Evolutionary conservation across 2,113 vertebrate species (phyloP).

Genomic region (Protobothrops flavoviridis): DNA sequence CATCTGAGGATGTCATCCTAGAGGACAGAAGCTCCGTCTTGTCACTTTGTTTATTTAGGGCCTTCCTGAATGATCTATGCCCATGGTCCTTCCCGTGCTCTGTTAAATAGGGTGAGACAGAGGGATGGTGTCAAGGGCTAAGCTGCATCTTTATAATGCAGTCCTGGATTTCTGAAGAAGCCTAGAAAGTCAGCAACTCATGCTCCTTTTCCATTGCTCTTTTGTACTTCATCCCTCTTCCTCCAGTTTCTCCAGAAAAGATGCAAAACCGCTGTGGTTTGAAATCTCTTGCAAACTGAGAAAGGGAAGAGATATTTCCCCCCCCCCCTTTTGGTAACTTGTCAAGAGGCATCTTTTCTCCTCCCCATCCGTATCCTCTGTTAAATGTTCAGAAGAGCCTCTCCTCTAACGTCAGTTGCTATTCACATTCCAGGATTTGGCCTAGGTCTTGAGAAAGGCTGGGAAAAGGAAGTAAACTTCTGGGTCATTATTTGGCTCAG

Average conservation of each 20-base stretch:
- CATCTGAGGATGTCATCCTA: background rate
- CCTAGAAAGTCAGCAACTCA: background rate
- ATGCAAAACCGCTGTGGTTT: background rate
- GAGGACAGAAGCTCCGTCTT: background rate
- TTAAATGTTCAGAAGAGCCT: background rate
- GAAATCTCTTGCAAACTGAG: background rate
- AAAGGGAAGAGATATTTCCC: background rate
- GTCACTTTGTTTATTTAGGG: constrained; percentile 10
- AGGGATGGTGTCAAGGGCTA: background rate
- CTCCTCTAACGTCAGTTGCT: background rate
- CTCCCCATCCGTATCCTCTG: constrained; percentile 31
- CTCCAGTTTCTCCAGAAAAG: background rate
- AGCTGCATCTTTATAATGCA: background rate
- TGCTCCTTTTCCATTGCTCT: background rate
- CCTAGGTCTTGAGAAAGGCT: background rate
- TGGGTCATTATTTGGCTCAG: constrained; percentile 14
- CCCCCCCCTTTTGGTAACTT: background rate
- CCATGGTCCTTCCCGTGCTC: constrained; percentile 31
- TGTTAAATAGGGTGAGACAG: background rate
- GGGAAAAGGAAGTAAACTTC: constrained; percentile 16
- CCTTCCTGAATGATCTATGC: constrained; percentile 44
- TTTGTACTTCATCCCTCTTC: background rate
- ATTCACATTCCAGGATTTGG: background rate
- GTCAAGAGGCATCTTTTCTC: background rate
- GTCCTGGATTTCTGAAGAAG: background rate